phyloP scores from a whole-genome alignment of 2,797 vertebrate species.

The Prunella strophiata region DNA sequence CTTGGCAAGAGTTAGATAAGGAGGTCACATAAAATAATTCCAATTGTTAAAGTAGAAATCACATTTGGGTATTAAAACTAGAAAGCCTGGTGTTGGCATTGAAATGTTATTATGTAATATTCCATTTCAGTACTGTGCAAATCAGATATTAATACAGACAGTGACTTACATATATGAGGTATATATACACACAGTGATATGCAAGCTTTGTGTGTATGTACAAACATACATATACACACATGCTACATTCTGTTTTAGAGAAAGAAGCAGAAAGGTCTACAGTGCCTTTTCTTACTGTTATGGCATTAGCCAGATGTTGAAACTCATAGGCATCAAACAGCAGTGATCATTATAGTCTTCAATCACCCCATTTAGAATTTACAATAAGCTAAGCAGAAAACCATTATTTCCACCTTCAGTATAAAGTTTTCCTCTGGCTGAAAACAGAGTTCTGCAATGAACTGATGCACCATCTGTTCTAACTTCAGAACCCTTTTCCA shows the following conservation, averaged over 20 bases:
- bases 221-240: background rate
- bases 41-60: constrained; percentile 42
- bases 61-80: background rate
- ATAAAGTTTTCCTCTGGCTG: constrained; percentile 91
- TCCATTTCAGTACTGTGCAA: background rate
- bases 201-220: background rate
- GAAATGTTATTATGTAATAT: background rate
- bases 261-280: constrained; percentile 19
- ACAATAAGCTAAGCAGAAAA: constrained; percentile 83
- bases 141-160: background rate
- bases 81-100: background rate
- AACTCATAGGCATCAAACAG: constrained; percentile 71
- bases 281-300: constrained; percentile 33
- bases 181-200: background rate
- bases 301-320: constrained; percentile 76
- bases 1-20: constrained; percentile 24
- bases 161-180: background rate
- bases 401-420: constrained; percentile 85
- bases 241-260: background rate
- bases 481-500: constrained; percentile 79
- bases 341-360: constrained; percentile 74
- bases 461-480: constrained; percentile 84
- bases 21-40: background rate
- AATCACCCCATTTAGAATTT: constrained; percentile 79
- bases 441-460: constrained; percentile 80